phyloP scores from a whole-genome alignment of 2,113 vertebrate species.

The Riparia riparia region DNA sequence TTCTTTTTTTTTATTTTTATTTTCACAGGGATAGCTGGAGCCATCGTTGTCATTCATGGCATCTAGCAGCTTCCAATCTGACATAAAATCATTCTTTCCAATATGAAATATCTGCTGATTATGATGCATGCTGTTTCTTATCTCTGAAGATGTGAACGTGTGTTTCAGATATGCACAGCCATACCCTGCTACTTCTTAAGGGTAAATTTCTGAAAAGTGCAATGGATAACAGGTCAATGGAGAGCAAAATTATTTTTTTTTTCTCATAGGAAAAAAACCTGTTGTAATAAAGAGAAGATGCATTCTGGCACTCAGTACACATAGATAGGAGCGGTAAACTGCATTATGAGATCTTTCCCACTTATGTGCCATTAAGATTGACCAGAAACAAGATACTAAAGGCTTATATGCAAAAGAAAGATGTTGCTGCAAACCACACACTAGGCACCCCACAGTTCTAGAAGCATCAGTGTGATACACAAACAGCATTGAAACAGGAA shows the following conservation, averaged over 20 bases:
- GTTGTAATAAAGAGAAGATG: background rate
- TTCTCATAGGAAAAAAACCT: background rate
- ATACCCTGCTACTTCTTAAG: background rate
- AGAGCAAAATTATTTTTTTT: background rate
- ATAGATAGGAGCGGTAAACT: background rate
- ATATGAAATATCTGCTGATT: background rate
- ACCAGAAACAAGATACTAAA: background rate
- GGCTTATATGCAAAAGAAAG: background rate
- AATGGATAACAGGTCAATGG: background rate
- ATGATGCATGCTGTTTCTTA: background rate
- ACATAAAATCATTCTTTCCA: constrained; percentile 16
- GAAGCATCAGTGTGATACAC: background rate
- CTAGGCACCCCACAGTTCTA: background rate
- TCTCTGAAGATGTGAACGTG: background rate
- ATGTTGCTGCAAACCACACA: background rate
- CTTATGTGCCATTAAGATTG: background rate
- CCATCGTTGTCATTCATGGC: background rate
- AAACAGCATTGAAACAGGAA: background rate
- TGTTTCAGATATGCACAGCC: background rate
- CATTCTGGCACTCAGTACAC: background rate
- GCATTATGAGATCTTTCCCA: background rate
- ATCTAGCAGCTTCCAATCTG: background rate
- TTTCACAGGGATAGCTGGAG: background rate
- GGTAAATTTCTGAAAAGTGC: background rate
- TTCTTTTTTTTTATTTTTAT: too few relatives aligned